Evolutionary conservation across 2,888 invertebrate genomes (phyloP).

Genomic region (Sarcophaga carnaria): DNA sequence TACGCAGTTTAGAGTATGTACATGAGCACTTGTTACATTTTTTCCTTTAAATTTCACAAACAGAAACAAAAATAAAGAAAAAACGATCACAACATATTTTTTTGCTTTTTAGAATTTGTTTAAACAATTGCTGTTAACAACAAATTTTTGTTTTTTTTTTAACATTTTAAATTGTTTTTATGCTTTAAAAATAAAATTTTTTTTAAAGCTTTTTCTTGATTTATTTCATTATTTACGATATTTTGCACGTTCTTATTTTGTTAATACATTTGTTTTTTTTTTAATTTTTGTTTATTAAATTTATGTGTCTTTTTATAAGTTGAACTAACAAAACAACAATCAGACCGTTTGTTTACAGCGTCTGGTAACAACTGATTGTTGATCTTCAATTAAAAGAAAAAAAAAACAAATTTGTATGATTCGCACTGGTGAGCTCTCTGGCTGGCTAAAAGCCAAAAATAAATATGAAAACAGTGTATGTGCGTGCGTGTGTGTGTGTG

Average conservation of each 20-base stretch:
- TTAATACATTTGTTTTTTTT: neutral
- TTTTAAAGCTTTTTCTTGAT: neutral
- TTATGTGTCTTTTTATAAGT: constrained; percentile 16
- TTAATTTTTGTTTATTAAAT: neutral
- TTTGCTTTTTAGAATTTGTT: neutral
- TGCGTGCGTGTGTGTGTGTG: neutral
- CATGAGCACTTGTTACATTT: neutral
- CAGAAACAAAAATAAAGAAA: neutral
- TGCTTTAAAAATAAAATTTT: neutral
- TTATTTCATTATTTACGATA: neutral
- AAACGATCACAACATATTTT: neutral
- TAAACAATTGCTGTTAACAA: too few species aligned
- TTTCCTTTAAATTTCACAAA: neutral
- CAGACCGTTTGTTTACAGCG: constrained; percentile 47
- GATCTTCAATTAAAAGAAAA: constrained; percentile 47
- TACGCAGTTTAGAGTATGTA: neutral
- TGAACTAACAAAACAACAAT: neutral
- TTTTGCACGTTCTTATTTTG: constrained; percentile 5
- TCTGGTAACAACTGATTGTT: constrained; percentile 62
- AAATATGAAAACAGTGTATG: neutral
- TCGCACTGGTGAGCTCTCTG: constrained; percentile 16
- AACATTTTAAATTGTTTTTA: neutral
- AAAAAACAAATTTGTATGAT: neutral
- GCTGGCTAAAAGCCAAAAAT: constrained; percentile 49
- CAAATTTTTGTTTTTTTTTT: neutral